Conservation (phyloP, 2,113 vertebrate genomes). For the Chionomys nivalis region DNA sequence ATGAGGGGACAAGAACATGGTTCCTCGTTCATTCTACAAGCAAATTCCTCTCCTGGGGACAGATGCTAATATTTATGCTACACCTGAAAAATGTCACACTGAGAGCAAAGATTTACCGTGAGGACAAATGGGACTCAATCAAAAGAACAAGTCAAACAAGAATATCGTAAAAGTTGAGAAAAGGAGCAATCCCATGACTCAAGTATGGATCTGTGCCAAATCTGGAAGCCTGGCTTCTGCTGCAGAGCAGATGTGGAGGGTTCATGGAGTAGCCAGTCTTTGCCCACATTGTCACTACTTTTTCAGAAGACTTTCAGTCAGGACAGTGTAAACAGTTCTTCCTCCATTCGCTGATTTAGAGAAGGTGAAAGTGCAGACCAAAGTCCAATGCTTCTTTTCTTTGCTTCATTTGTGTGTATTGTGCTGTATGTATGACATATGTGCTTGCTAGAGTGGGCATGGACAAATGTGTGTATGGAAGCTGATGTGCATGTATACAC, state of each 20-base stretch:
- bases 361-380: not conserved
- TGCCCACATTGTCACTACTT: not conserved
- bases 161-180: not conserved
- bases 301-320: not conserved
- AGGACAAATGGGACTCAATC: not conserved
- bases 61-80: slow-evolving; percentile 1
- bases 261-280: not conserved
- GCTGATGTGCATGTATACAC: not conserved
- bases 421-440: not conserved
- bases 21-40: not conserved
- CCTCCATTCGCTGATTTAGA: not conserved
- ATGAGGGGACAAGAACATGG: not conserved
- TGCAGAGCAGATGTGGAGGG: not conserved
- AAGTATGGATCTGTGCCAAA: not conserved
- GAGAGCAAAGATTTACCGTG: not conserved
- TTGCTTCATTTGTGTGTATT: not conserved
- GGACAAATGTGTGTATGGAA: not conserved
- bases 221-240: not conserved
- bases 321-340: not conserved
- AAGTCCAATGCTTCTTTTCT: not conserved
- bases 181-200: not conserved
- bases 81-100: not conserved
- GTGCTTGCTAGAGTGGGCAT: not conserved
- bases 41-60: not conserved
- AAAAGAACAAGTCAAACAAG: slow-evolving; percentile 26